Percentiles rank a stretch among this genome's conserved stretches.
phyloP scores from a whole-genome alignment of 2,888 invertebrate genomes.

The Notodonta ziczac region DNA sequence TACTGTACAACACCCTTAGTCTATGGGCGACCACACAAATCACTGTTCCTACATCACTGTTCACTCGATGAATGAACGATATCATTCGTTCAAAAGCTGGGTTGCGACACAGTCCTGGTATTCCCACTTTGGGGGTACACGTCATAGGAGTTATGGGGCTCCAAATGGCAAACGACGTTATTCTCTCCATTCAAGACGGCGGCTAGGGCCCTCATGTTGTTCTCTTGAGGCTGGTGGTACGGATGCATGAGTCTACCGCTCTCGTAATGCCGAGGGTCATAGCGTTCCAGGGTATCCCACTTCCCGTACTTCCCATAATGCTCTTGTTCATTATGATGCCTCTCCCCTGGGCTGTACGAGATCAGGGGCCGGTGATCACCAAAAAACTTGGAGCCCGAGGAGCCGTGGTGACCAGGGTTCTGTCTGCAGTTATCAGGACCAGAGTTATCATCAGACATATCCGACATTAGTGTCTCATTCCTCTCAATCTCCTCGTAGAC shows the following conservation, averaged over 20 bases:
- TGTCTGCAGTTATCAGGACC: slow-evolving; percentile 88
- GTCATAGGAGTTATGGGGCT: slow-evolving; percentile 87
- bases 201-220: slow-evolving; percentile 86
- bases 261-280: slow-evolving; percentile 79
- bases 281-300: slow-evolving; percentile 82
- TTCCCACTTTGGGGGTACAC: slow-evolving; percentile 76
- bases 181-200: slow-evolving; percentile 93
- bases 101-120: slow-evolving; percentile 79
- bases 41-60: slow-evolving; percentile 22
- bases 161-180: slow-evolving; percentile 94
- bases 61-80: slow-evolving; percentile 15
- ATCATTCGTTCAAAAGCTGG: slow-evolving; percentile 71
- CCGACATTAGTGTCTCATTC: slow-evolving; percentile 89
- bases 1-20: slow-evolving; percentile 66
- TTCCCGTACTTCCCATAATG: slow-evolving; percentile 80
- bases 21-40: slow-evolving; percentile 53
- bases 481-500: slow-evolving; percentile 93
- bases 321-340: slow-evolving; percentile 78
- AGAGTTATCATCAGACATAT: slow-evolving; percentile 89
- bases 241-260: slow-evolving; percentile 82
- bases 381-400: slow-evolving; percentile 88
- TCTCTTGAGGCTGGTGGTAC: slow-evolving; percentile 82
- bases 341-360: slow-evolving; percentile 89
- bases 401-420: slow-evolving; percentile 84
- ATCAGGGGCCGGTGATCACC: slow-evolving; percentile 93